phyloP scores from a whole-genome alignment of 1,140 invertebrate genomes.

The Papilio polytes region DNA sequence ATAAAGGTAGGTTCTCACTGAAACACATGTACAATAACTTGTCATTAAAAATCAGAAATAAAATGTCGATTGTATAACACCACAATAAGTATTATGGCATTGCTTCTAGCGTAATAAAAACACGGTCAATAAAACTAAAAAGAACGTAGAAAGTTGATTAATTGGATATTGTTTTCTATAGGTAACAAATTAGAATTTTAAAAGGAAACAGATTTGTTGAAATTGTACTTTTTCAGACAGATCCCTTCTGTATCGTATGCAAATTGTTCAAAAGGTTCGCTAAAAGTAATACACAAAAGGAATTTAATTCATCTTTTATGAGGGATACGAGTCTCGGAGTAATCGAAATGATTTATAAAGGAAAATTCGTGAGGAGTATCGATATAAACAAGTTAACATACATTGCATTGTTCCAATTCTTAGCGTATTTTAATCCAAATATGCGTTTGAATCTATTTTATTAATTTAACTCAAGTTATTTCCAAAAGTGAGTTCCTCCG shows the following conservation, averaged over 20 bases:
- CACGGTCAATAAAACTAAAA: too few species aligned
- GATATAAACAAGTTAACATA: background rate
- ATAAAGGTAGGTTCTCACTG: background rate
- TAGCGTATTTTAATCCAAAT: background rate
- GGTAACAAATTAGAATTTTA: background rate
- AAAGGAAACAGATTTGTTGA: background rate
- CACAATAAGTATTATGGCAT: too few species aligned
- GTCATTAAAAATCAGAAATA: background rate
- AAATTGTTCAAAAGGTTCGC: conserved; percentile 14
- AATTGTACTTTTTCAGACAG: background rate
- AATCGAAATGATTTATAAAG: conserved; percentile 17
- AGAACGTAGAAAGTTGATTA: too few species aligned
- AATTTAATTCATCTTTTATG: conserved; percentile 14
- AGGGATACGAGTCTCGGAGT: background rate
- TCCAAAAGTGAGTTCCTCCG: too few species aligned
- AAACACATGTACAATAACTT: background rate
- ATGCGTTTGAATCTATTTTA: too few species aligned
- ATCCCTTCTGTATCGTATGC: background rate
- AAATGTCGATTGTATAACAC: background rate
- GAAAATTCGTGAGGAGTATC: background rate
- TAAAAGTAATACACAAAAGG: conserved; percentile 21
- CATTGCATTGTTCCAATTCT: background rate
- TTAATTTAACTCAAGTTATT: too few species aligned
- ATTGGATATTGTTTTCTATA: too few species aligned
- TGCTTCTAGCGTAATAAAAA: too few species aligned